These are phyloP conservation scores for Huso huso DNA, from an alignment of 2,797 vertebrate genomes.

Conservation along the genomic window DNA sequence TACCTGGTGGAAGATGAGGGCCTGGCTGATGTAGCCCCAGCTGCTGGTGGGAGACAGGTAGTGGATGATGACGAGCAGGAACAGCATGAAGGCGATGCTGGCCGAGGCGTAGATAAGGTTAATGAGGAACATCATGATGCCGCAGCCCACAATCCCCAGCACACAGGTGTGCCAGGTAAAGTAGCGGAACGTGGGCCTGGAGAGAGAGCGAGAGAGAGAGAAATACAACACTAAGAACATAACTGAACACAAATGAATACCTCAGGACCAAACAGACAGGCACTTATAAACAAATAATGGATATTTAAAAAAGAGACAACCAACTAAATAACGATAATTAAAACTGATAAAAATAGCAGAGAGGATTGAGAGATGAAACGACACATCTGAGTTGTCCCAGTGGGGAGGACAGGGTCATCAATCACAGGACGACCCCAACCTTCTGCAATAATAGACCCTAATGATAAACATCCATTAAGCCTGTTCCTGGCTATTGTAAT, in stretches of 20 bases:
- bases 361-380: conserved; percentile 19
- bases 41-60: conserved; percentile 83
- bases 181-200: conserved; percentile 77
- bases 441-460: conserved; percentile 47
- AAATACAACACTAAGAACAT: conserved; percentile 6
- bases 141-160: conserved; percentile 75
- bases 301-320: conserved; percentile 6
- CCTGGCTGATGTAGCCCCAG: conserved; percentile 89
- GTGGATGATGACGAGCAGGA: conserved; percentile 79
- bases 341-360: conserved; percentile 3
- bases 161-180: conserved; percentile 84
- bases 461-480: conserved; percentile 61
- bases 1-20: conserved; percentile 90
- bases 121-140: conserved; percentile 84
- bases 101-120: conserved; percentile 77
- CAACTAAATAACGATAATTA: not conserved
- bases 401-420: conserved; percentile 25
- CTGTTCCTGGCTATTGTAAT: conserved; percentile 51
- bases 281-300: conserved; percentile 13
- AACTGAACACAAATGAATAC: not conserved
- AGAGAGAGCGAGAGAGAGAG: not conserved
- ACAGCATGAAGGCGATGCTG: conserved; percentile 78
- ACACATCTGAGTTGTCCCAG: conserved; percentile 9
- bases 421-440: conserved; percentile 39
- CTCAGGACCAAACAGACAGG: not conserved